These are phyloP conservation scores for Andrena marginata DNA, from an alignment of 2,888 invertebrate genomes.

Conservation along the genomic window DNA sequence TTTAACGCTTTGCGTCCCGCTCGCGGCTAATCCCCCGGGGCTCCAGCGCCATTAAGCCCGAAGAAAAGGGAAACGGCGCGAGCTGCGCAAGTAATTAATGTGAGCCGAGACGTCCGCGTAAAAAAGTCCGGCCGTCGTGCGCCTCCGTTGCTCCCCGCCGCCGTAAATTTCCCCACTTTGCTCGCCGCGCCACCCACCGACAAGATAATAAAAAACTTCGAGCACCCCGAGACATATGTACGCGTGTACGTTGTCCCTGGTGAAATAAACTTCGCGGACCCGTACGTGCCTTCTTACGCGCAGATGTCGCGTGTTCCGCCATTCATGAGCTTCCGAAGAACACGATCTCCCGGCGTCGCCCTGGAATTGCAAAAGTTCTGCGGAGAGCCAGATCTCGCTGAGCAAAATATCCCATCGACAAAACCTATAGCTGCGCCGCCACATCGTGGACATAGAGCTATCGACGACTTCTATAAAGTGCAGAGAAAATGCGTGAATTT, in stretches of 20 bases:
- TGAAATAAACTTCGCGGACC: constrained; percentile 51
- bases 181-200: constrained; percentile 19
- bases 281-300: constrained; percentile 21
- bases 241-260: constrained; percentile 30
- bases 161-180: constrained; percentile 50
- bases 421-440: not conserved
- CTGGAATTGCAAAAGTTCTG: not conserved
- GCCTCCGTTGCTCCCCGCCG: not conserved
- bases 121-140: constrained; percentile 24
- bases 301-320: constrained; percentile 32
- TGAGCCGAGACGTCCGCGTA: constrained; percentile 24
- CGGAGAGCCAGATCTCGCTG: not conserved
- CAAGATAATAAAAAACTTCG: constrained; percentile 66
- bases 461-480: not conserved
- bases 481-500: no score
- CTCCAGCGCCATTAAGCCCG: not conserved
- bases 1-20: not conserved
- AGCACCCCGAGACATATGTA: constrained; percentile 31
- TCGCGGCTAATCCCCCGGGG: not conserved
- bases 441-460: not conserved
- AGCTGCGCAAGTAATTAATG: constrained; percentile 46
- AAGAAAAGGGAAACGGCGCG: not conserved
- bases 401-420: not conserved
- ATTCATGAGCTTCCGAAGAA: constrained; percentile 37
- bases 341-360: not conserved